phyloP scores from a whole-genome alignment of 1,140 invertebrate species.

The Microplitis mediator region DNA sequence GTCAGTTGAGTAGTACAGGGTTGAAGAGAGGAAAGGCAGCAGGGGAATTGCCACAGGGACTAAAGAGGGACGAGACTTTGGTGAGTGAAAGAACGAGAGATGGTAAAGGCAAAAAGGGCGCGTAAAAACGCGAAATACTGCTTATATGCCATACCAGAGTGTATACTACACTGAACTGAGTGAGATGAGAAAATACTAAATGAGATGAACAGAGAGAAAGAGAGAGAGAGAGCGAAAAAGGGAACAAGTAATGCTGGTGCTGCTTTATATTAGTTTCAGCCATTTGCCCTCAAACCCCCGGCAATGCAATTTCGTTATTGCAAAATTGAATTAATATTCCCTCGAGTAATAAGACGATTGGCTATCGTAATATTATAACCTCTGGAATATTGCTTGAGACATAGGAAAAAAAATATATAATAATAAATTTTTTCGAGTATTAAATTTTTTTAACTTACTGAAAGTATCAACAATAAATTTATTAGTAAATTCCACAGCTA shows the following conservation, averaged over 20 bases:
- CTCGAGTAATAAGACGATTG: constrained; percentile 11
- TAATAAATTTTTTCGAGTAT: background rate
- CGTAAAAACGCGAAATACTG: constrained; percentile 39
- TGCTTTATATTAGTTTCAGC: constrained; percentile 22
- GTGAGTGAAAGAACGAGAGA: constrained; percentile 11
- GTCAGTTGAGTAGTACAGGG: too few species aligned
- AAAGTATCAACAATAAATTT: too few species aligned
- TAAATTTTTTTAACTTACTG: background rate
- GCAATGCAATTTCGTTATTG: constrained; percentile 23
- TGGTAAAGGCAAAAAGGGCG: constrained; percentile 11
- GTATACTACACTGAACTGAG: background rate
- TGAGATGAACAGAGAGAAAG: constrained; percentile 5
- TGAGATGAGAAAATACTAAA: background rate
- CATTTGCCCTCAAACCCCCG: background rate
- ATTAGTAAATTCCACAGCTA: too few species aligned
- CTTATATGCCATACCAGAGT: constrained; percentile 2
- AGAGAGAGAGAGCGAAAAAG: background rate
- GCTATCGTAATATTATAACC: background rate
- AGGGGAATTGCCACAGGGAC: constrained; percentile 28
- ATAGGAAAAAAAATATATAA: background rate
- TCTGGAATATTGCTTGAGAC: background rate
- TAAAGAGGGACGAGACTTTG: constrained; percentile 11
- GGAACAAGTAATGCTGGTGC: background rate
- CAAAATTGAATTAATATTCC: constrained; percentile 23
- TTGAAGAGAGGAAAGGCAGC: too few species aligned